Evolutionary conservation across 2,113 vertebrate species (phyloP), one percentile per base, ranked within the genome.

Genomic region (Takifugu flavidus): DNA sequence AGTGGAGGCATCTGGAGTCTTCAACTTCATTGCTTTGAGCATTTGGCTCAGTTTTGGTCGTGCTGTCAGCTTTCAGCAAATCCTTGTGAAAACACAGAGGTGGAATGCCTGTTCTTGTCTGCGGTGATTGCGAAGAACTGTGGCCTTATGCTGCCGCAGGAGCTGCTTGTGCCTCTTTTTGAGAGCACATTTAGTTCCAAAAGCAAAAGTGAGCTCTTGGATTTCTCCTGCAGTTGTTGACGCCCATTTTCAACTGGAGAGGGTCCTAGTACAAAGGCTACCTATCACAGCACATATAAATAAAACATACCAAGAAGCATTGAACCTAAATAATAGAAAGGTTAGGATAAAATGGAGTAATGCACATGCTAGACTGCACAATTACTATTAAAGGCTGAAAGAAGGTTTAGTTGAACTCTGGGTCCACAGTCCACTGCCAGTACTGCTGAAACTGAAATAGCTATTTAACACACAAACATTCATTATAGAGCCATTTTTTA

Each of bases 221-320:
- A 31, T 74, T 44, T 64, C 28, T 57, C 56, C 58, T 43, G 44
- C 27, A 56, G 60, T 56, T 68, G 43, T 13, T 27, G 14, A 31
- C 28, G 65, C 53, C 31, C 34, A 52, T 74, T 75, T 70, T 12
- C 43, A 34, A 25, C 60, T 50, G 45, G 57, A 10, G 26, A 74
- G 75, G 65, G 63, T 55, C 70, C 53, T 44, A 10, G 70, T 66
- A 65, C 59, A 62, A 58, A 74, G 66, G 54, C 70, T n/a, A 56
- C 1, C 5, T 78, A 75, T 78, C 58, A 20, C 27, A 54, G 67
- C 72, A 59, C 29, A 61, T 49, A 70, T 83, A 65, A 89, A 89
- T 88, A 86, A 88, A 86, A 86, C 87, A 89, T 83, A 73, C 54
- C 4, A 4, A 73, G 74, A 69, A 79, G 77, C 72, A 63, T 72